Conservation (phyloP, 2,113 vertebrate genomes). For the Hemiscyllium ocellatum region DNA sequence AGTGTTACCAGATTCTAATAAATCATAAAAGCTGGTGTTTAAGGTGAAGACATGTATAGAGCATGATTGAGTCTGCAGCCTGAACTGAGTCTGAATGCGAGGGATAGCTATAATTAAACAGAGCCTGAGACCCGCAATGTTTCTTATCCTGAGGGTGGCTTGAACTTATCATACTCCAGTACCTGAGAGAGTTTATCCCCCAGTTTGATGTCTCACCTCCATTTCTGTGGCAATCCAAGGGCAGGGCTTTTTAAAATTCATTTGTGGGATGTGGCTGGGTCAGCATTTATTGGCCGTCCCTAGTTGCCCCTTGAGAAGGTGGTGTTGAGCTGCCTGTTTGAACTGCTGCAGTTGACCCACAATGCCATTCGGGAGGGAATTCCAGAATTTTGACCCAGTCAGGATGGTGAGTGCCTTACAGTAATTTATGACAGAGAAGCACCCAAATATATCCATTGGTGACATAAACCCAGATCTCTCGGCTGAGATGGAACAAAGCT, state of each 20-base stretch:
- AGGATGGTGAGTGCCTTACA: no score
- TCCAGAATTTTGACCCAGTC: no score
- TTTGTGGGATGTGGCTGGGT: no score
- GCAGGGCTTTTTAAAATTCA: neutral
- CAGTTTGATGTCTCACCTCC: neutral
- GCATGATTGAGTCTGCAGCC: neutral
- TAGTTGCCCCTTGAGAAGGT: no score
- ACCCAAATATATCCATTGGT: conserved; percentile 14
- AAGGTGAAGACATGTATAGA: neutral
- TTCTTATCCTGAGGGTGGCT: neutral
- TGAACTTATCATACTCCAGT: neutral
- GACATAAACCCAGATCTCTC: neutral
- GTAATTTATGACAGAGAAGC: conserved; percentile 6
- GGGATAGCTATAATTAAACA: neutral
- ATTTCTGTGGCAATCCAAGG: neutral
- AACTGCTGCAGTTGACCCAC: no score
- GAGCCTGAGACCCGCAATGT: neutral
- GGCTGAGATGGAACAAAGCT: neutral
- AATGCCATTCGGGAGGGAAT: no score
- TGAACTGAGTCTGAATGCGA: neutral
- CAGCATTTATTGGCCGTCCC: no score
- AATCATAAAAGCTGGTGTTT: neutral
- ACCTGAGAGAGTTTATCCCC: neutral
- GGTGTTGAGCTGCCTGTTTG: no score
- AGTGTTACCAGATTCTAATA: neutral